Evolutionary conservation across 2,888 invertebrate species (phyloP), one percentile per base, ranked within the genome.

Genomic region (Agrochola circellaris): DNA sequence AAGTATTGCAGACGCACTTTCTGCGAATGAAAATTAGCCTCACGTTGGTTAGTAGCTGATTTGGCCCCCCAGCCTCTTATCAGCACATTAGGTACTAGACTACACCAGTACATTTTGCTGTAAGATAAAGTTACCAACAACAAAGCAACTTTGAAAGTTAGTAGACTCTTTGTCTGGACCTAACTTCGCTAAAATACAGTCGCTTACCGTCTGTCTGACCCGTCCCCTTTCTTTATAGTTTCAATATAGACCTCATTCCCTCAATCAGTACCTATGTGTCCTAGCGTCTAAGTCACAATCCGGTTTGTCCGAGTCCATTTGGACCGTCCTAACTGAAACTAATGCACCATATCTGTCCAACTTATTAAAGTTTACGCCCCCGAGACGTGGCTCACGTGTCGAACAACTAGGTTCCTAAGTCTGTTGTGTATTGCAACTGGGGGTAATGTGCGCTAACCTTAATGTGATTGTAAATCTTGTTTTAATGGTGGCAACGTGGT

Each of bases 291-390:
- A 83, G 83, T 85, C 90, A 93, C 93, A 92, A 91, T 93, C 88
- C 89, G 84, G 83, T 83, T 84, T 76, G 90, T 89, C 90, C 75
- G 86, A 89, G 87, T 92, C 93, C 93, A 93, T 94, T 93, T 89
- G 87, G 75, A 20, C 80, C 62, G 74, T 68, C 73, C 90, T 95
- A 95, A 95, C 92, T 92, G 92, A 93, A 95, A 95, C 91, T 92
- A 94, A 95, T 93, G 95, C 90, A 92, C 93, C 91, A 91, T 93
- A 93, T 93, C 92, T 91, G 94, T 95, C 94, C 91, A 82, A 85
- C 91, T 93, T 92, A 95, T 94, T 92, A 93, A 91, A 91, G 89
- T 95, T 95, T 95, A 95, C 94, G 93, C 88, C 82, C 76, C 71
- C 76, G 83, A 89, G 81, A 94, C 95, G 95, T 95, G 94, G 85